phyloP scores from a whole-genome alignment of 2,888 invertebrate species.

The Myopa tessellatipennis region DNA sequence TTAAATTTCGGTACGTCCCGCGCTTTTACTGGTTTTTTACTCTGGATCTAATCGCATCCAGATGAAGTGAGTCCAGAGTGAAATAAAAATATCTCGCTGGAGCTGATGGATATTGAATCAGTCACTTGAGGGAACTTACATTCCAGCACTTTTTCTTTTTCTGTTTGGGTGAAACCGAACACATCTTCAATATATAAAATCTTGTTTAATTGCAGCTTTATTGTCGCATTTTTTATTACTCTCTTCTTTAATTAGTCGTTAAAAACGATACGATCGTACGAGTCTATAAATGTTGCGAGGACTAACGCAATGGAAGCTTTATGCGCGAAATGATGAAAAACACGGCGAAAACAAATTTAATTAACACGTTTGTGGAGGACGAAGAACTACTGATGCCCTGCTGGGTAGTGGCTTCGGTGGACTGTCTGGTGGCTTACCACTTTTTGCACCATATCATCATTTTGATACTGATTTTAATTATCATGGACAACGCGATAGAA shows the following conservation, averaged over 20 bases:
- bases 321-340: constrained; percentile 21
- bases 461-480: too few species aligned
- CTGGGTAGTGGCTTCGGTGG: neutral
- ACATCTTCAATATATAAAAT: neutral
- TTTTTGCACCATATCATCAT: too few species aligned
- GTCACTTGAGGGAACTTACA: neutral
- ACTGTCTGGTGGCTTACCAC: neutral
- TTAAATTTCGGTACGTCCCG: too few species aligned
- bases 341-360: constrained; percentile 20
- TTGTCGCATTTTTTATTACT: neutral
- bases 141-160: neutral
- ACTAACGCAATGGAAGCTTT: neutral
- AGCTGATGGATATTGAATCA: neutral
- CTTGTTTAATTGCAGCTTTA: constrained; percentile 14
- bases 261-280: constrained; percentile 7
- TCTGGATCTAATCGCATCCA: too few species aligned
- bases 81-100: too few species aligned
- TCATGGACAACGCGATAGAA: too few species aligned
- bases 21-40: too few species aligned
- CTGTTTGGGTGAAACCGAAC: neutral
- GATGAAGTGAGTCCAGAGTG: too few species aligned
- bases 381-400: neutral
- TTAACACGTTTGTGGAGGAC: constrained; percentile 6
- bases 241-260: constrained; percentile 20
- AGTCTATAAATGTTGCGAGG: neutral